phyloP scores from a whole-genome alignment of 2,797 vertebrate genomes.

The Microchirus variegatus region DNA sequence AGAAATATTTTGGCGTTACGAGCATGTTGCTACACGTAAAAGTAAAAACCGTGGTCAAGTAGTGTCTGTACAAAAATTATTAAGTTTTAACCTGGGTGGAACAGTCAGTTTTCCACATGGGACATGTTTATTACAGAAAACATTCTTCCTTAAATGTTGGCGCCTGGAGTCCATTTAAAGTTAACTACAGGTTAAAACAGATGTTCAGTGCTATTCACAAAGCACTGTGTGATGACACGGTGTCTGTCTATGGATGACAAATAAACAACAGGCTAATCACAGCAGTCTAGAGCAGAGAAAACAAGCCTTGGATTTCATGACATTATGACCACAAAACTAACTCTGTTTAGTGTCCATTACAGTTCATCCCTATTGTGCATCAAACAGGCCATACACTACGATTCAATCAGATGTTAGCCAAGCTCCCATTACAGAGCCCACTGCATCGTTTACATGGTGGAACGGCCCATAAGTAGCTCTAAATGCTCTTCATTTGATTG shows the following conservation, averaged over 20 bases:
- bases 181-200: constrained; percentile 1
- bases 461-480: constrained; percentile 82
- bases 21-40: not conserved
- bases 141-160: not conserved
- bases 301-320: constrained; percentile 73
- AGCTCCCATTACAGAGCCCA: constrained; percentile 80
- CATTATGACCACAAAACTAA: constrained; percentile 73
- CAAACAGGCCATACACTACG: constrained; percentile 76
- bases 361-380: constrained; percentile 72
- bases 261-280: constrained; percentile 63
- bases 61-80: not conserved
- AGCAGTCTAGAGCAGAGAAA: constrained; percentile 59
- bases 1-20: not conserved
- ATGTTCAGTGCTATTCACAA: constrained; percentile 11
- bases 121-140: no score
- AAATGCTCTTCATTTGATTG: constrained; percentile 86
- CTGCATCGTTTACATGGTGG: constrained; percentile 84
- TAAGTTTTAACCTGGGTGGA: no score
- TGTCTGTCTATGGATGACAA: constrained; percentile 44
- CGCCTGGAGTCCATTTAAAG: not conserved
- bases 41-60: no score
- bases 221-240: constrained; percentile 25
- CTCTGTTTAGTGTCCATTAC: constrained; percentile 78
- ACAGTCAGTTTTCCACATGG: no score
- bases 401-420: constrained; percentile 81